phyloP scores from a whole-genome alignment of 2,113 vertebrate species.

The Rhynchomys soricoides region DNA sequence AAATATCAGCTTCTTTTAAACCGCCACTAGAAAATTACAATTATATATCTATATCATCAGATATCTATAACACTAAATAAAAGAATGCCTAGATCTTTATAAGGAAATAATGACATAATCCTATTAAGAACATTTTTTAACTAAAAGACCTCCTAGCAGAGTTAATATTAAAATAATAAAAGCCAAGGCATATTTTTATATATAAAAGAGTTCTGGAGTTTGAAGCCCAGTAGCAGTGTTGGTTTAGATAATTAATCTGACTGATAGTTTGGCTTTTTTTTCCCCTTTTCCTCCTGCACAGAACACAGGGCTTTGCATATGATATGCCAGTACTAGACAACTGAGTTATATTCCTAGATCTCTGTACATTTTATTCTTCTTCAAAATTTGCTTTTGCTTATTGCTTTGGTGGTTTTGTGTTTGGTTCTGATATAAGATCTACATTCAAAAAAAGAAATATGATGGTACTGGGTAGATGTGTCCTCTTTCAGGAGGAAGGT shows the following conservation, averaged over 20 bases:
- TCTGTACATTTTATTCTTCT: neutral
- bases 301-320: neutral
- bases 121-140: neutral
- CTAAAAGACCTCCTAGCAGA: neutral
- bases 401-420: neutral
- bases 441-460: neutral
- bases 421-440: neutral
- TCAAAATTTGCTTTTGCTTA: slow-evolving; percentile 8
- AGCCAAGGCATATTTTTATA: neutral
- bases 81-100: neutral
- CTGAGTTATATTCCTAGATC: neutral
- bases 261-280: neutral
- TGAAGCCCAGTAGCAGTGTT: neutral
- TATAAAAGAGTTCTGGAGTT: neutral
- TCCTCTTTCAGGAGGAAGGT: slow-evolving; percentile 9
- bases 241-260: neutral
- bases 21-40: neutral
- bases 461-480: neutral
- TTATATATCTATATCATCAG: neutral
- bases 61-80: slow-evolving; percentile 37
- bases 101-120: neutral
- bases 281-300: neutral
- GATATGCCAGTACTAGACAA: neutral
- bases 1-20: neutral
- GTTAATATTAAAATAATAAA: neutral